Evolutionary conservation across 2,113 vertebrate genomes (phyloP).

Genomic region (Lamprologus callipterus): DNA sequence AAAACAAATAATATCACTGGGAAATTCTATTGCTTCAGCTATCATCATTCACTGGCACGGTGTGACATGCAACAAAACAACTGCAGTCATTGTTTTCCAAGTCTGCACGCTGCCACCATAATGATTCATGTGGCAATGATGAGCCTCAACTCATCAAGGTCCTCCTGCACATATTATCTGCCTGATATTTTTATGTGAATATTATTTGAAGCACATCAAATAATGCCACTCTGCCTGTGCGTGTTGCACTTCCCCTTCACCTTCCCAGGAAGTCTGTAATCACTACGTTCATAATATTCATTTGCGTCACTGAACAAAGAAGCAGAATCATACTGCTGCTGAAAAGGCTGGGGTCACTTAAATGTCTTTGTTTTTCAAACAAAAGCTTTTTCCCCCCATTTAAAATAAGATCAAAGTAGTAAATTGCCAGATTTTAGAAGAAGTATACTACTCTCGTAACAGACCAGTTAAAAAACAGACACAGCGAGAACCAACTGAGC

Average conservation of each 20-base stretch:
- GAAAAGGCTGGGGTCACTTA: neutral
- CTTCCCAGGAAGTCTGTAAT: neutral
- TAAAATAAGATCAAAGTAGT: neutral
- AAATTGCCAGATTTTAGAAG: neutral
- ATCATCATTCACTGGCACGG: neutral
- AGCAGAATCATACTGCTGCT: neutral
- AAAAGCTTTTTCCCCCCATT: neutral
- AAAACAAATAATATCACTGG: neutral
- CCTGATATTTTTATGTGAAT: neutral
- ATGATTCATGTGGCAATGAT: neutral
- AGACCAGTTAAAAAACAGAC: neutral
- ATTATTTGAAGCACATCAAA: neutral
- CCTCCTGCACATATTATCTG: neutral
- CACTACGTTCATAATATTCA: neutral
- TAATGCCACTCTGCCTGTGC: neutral
- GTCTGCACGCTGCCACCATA: neutral
- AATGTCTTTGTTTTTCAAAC: neutral
- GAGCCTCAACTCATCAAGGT: neutral
- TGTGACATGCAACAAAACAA: neutral
- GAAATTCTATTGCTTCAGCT: neutral
- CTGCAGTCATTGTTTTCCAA: neutral
- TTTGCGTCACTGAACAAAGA: neutral
- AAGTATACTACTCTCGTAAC: neutral
- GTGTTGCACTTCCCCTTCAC: neutral
- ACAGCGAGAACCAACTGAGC: neutral